Evolutionary conservation across 2,113 vertebrate species (phyloP), one percentile per base, ranked within the genome.

Genomic region (Pagrus major): DNA sequence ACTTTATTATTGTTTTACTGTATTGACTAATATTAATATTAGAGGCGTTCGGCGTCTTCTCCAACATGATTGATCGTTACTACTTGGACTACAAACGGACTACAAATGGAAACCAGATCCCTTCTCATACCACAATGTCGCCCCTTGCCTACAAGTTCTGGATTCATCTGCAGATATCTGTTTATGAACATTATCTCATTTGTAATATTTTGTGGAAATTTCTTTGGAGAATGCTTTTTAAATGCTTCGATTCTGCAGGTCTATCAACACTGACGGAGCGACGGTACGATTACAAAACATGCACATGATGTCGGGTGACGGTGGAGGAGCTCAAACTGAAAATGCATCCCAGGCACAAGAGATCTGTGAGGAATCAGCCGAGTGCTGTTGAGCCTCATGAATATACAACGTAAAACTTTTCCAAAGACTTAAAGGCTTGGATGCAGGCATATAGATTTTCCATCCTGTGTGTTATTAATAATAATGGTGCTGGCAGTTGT

Each of bases 391-490:
- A 54, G 16, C 15, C 5, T 47, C 68, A 31, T 42, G 29, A 61
- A 68, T 54, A 29, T 33, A 39, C n/a, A 35, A 12, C 29, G 29
- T 23, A 10, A 42, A 58, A 60, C 10, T 18, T 79, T 63, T 63
- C 60, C 71, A 63, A 63, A 72, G 73, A 27, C 21, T 14, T 44
- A 61, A 14, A 65, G 51, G 25, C 70, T 72, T 46, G 2, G 27
- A 58, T 46, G 9, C n/a, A n/a, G n/a, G n/a, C 44, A n/a, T 70
- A 76, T 33, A 84, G 27, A 52, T 47, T 77, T 73, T 77, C 54
- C 56, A 41, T 23, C 18, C 11, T 49, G 35, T 44, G 31, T 27
- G 15, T 79, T 35, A 61, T 76, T 56, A 61, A 64, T 73, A 61
- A 64, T 73, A 14, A 69, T 16, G 9, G 25, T 52, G 35, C 23